Evolutionary conservation across 2,888 invertebrate species (phyloP).

Genomic region (Caenorhabditis wallacei): DNA sequence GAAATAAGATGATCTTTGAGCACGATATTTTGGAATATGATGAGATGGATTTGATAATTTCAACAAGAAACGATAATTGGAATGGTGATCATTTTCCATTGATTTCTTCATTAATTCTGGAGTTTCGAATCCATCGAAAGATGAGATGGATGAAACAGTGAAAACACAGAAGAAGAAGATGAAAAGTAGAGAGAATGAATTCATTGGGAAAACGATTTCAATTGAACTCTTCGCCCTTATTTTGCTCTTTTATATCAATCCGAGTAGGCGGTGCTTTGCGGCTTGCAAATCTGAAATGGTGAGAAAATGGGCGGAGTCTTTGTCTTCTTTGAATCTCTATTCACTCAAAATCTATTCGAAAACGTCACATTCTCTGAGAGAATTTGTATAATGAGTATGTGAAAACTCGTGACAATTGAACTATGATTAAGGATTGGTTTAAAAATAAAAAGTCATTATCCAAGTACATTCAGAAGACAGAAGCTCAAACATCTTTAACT

Average conservation of each 20-base stretch:
- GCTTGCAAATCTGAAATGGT: not conserved
- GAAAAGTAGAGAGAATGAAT: not conserved
- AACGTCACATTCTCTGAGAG: slow-evolving; percentile 4
- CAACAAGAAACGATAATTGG: not conserved
- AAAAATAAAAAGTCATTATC: not conserved
- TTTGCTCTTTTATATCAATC: not conserved
- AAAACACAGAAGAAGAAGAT: not conserved
- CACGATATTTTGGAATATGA: slow-evolving; percentile 2
- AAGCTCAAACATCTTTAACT: slow-evolving; percentile 22
- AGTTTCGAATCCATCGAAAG: not conserved
- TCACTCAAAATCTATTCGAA: not conserved
- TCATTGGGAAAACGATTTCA: not conserved
- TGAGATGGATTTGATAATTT: slow-evolving; percentile 24
- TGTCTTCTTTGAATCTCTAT: not conserved
- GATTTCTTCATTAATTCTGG: not conserved
- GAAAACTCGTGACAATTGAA: slow-evolving; percentile 30
- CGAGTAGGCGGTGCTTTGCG: slow-evolving; percentile 1
- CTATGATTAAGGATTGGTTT: slow-evolving; percentile 12
- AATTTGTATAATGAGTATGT: slow-evolving; percentile 9
- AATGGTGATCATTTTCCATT: not conserved
- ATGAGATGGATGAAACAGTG: not conserved
- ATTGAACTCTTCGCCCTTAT: not conserved
- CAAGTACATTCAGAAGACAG: slow-evolving; percentile 5
- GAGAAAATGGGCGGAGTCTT: not conserved
- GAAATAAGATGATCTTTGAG: not conserved